Conservation (phyloP, 2,888 invertebrate species). For the Drosophila anceps region DNA sequence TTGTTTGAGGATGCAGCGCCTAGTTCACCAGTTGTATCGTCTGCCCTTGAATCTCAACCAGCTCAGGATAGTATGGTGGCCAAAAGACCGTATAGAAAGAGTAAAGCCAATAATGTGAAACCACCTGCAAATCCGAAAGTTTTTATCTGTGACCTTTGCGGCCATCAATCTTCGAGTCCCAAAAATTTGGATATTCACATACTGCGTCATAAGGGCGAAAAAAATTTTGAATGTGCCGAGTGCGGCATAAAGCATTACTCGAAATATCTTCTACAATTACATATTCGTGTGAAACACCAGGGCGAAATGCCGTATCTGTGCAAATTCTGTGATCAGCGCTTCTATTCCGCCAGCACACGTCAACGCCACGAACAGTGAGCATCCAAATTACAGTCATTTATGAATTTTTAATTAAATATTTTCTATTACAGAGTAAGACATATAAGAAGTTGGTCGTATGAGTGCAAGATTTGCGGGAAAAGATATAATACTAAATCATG, state of each 20-base stretch:
- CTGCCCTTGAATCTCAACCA: too few species aligned
- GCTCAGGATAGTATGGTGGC: neutral
- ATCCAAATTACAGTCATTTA: neutral
- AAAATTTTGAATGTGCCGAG: conserved; percentile 55
- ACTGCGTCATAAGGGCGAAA: conserved; percentile 56
- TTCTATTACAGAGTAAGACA: conserved; percentile 47
- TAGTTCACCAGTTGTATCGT: neutral
- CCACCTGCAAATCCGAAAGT: conserved; percentile 13
- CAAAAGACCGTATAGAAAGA: neutral
- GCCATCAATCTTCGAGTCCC: conserved; percentile 19
- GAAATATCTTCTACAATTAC: conserved; percentile 50
- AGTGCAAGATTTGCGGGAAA: conserved; percentile 74
- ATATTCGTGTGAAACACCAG: conserved; percentile 71
- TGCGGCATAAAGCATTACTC: conserved; percentile 58
- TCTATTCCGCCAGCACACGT: conserved; percentile 59
- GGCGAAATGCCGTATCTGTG: conserved; percentile 83
- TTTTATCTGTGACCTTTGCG: conserved; percentile 46
- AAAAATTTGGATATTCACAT: conserved; percentile 43
- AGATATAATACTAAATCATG: conserved; percentile 81
- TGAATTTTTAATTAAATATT: neutral
- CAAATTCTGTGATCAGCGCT: conserved; percentile 74
- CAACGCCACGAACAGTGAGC: conserved; percentile 81
- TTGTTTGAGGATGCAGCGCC: neutral
- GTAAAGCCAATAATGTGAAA: neutral
- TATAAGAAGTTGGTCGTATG: conserved; percentile 68